phyloP scores from a whole-genome alignment of 2,888 invertebrate species.

The Fabriciana adippe region DNA sequence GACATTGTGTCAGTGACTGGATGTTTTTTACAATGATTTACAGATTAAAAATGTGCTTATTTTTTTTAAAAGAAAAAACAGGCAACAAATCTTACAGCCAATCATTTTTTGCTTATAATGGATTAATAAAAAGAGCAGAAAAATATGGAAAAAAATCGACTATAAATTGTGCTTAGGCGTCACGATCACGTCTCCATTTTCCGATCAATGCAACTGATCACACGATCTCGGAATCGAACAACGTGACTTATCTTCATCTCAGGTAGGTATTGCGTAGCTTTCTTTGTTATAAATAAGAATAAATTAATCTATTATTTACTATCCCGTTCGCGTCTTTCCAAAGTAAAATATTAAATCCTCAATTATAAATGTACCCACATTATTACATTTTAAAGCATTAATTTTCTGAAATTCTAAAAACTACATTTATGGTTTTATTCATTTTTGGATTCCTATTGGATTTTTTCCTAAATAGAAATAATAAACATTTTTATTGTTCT shows the following conservation, averaged over 20 bases:
- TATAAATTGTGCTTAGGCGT: not conserved
- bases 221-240: conserved; percentile 21
- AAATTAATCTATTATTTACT: not conserved
- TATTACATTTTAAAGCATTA: not conserved
- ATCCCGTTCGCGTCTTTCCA: too few species aligned
- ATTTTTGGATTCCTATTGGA: too few species aligned
- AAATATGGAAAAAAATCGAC: not conserved
- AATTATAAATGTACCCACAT: conserved; percentile 7
- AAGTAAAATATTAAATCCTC: not conserved
- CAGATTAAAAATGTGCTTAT: not conserved
- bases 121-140: too few species aligned
- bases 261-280: conserved; percentile 12
- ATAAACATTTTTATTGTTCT: too few species aligned
- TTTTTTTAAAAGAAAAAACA: too few species aligned
- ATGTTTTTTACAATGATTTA: not conserved
- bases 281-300: conserved; percentile 3
- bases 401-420: not conserved
- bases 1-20: conserved; percentile 4
- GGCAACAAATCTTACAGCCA: too few species aligned
- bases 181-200: conserved; percentile 21
- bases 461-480: too few species aligned
- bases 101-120: too few species aligned
- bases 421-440: too few species aligned
- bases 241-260: conserved; percentile 31
- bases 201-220: conserved; percentile 16